Evolutionary conservation across 2,113 vertebrate species (phyloP), one percentile per base, ranked within the genome.

Genomic region (Anser brachyrhynchus): DNA sequence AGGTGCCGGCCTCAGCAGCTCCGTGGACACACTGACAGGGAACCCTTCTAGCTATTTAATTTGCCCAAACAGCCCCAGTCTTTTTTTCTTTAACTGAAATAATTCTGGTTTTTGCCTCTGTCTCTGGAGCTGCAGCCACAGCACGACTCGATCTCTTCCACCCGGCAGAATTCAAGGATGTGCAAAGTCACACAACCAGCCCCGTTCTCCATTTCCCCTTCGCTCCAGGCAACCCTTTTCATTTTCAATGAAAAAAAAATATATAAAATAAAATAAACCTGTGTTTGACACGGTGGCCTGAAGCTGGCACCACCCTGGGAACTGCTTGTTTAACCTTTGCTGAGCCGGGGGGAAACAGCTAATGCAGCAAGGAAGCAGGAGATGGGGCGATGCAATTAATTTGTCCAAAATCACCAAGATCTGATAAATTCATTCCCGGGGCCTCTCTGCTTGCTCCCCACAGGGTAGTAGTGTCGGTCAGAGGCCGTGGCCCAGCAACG

Each of bases 381-480:
- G 12, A 17, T 64, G n/a, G 28, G 46, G 74, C 11, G 16, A 49
- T 57, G 19, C 51, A 84, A 80, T 17, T 62, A 10, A 93, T 90
- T 85, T 44, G 78, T 55, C 72, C 65, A 13, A 74, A 75, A 26
- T 2, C 12, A 33, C 33, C 52, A 26, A 29, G 51, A 54, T 33
- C 39, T 66, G 22, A 44, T 25, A 55, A 10, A 80, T 65, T 73
- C 46, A 73, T 76, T 88, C 55, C 81, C 71, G 77, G 28, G n/a
- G 64, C 39, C 8, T 67, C 65, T 41, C 25, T 44, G 46, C 0
- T 0, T 79, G 13, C 29, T 64, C 43, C 25, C 17, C 5, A 14
- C 22, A 12, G 13, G 29, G 61, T 61, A 41, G 6, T 2, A 43
- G 15, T 13, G 55, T 26, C 57, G 65, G 13, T 35, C 33, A 90